phyloP scores from a whole-genome alignment of 2,888 invertebrate species.

The Trichopria drosophilae region DNA sequence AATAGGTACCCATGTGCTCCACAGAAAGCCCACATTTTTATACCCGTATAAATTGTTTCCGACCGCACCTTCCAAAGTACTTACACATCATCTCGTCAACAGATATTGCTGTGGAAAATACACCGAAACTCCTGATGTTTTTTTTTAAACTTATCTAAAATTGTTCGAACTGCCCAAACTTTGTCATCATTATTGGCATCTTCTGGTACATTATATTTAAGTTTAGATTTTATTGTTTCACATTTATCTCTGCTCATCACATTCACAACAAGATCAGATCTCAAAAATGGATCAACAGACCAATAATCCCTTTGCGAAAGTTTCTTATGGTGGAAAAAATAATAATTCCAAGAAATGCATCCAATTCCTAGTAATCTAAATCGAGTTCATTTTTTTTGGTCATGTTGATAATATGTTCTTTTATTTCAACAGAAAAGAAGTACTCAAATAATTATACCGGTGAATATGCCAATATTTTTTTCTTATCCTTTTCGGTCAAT shows the following conservation, averaged over 20 bases:
- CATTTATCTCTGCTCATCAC: background rate
- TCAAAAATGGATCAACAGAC: too few relatives aligned
- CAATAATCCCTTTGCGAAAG: too few relatives aligned
- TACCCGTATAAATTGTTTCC: background rate
- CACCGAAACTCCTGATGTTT: background rate
- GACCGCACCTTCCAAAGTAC: background rate
- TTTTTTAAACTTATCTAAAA: background rate
- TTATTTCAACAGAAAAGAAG: constrained; percentile 11
- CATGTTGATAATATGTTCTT: constrained; percentile 14
- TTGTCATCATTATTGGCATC: too few relatives aligned
- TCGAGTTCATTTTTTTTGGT: constrained; percentile 3
- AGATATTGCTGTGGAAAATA: constrained; percentile 1
- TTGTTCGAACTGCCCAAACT: background rate
- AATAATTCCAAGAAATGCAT: constrained; percentile 15
- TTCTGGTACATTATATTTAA: background rate
- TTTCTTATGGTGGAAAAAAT: constrained; percentile 8
- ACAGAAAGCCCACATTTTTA: constrained; percentile 5
- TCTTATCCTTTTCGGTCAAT: too few relatives aligned
- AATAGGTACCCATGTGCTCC: background rate
- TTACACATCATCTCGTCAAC: background rate
- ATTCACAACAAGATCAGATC: background rate
- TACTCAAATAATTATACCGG: constrained; percentile 10
- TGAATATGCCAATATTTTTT: background rate
- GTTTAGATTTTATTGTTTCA: background rate
- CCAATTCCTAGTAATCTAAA: background rate